A percentile compares a stretch with the other conserved stretches of the same genome.
Evolutionary conservation across 2,888 invertebrate genomes (phyloP).

Genomic region (Tricholauxania praeusta): DNA sequence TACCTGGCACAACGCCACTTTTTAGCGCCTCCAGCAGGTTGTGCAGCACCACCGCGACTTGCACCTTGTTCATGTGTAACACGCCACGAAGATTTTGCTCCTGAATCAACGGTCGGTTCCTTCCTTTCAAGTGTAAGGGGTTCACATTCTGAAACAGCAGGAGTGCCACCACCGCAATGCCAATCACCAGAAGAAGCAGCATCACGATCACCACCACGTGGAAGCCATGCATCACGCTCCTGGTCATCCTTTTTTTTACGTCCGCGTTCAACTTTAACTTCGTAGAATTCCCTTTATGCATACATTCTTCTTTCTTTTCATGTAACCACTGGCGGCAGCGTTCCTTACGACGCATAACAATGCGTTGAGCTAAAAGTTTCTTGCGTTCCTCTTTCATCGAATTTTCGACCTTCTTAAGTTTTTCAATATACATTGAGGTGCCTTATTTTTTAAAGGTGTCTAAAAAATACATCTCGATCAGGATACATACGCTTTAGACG

Average conservation of each 20-base stretch:
- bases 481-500: slow-evolving; percentile 84
- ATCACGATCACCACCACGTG: slow-evolving; percentile 53
- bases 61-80: slow-evolving; percentile 54
- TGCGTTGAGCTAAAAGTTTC: slow-evolving; percentile 75
- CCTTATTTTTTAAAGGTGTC: slow-evolving; percentile 82
- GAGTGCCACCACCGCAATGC: slow-evolving; percentile 45
- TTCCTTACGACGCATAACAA: slow-evolving; percentile 75
- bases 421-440: slow-evolving; percentile 65
- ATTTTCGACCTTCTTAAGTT: slow-evolving; percentile 78
- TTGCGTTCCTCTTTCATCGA: slow-evolving; percentile 75
- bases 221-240: slow-evolving; percentile 62
- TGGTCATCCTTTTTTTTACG: slow-evolving; percentile 60
- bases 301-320: slow-evolving; percentile 80
- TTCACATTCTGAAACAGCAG: slow-evolving; percentile 50
- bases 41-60: slow-evolving; percentile 16
- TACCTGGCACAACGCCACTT: slow-evolving; percentile 51
- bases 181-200: slow-evolving; percentile 41
- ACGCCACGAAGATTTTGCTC: slow-evolving; percentile 57
- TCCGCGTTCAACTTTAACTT: slow-evolving; percentile 60
- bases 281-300: slow-evolving; percentile 76
- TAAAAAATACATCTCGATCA: slow-evolving; percentile 82
- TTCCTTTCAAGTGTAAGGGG: slow-evolving; percentile 48
- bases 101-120: slow-evolving; percentile 47
- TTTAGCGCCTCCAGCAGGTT: slow-evolving; percentile 41
- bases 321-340: slow-evolving; percentile 74